A percentile compares a stretch with the other conserved stretches of the same genome.
phyloP scores from a whole-genome alignment of 2,113 vertebrate genomes.

The Nannobrachium achirus region DNA sequence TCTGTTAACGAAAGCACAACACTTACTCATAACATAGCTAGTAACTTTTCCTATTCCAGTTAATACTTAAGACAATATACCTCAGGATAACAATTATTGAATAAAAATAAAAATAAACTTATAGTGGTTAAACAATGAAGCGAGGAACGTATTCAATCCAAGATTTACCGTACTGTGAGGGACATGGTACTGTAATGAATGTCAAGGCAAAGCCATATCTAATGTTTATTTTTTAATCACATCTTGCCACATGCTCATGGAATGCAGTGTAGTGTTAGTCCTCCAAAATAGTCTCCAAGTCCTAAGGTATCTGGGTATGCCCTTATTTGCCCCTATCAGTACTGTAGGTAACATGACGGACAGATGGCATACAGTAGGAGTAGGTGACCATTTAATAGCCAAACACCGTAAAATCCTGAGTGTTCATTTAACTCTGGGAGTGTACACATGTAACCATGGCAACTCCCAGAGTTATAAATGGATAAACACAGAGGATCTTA shows the following conservation, averaged over 20 bases:
- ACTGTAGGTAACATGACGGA: slow-evolving; percentile 35
- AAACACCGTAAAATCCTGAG: background rate
- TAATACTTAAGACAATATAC: slow-evolving; percentile 71
- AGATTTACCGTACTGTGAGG: slow-evolving; percentile 36
- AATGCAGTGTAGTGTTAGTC: slow-evolving; percentile 71
- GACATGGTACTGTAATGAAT: slow-evolving; percentile 39
- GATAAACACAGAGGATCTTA: slow-evolving; percentile 36
- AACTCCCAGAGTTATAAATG: too few species aligned
- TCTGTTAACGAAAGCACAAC: slow-evolving; percentile 78
- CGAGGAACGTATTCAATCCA: slow-evolving; percentile 47
- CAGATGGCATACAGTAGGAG: slow-evolving; percentile 71
- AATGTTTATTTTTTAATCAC: slow-evolving; percentile 48
- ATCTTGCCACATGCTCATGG: slow-evolving; percentile 74
- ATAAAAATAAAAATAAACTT: slow-evolving; percentile 66
- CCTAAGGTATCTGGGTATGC: slow-evolving; percentile 58
- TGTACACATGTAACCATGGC: too few species aligned
- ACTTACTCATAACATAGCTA: slow-evolving; percentile 73
- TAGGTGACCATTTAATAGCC: slow-evolving; percentile 52
- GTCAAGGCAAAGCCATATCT: slow-evolving; percentile 49
- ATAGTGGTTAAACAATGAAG: slow-evolving; percentile 73
- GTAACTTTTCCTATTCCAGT: slow-evolving; percentile 62
- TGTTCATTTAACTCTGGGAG: too few species aligned
- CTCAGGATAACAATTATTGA: slow-evolving; percentile 76
- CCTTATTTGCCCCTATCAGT: slow-evolving; percentile 38
- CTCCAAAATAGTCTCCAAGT: slow-evolving; percentile 49